Percentiles rank a stretch among this genome's conserved stretches.
phyloP scores from a whole-genome alignment of 2,888 invertebrate genomes.

The Arctia plantaginis region DNA sequence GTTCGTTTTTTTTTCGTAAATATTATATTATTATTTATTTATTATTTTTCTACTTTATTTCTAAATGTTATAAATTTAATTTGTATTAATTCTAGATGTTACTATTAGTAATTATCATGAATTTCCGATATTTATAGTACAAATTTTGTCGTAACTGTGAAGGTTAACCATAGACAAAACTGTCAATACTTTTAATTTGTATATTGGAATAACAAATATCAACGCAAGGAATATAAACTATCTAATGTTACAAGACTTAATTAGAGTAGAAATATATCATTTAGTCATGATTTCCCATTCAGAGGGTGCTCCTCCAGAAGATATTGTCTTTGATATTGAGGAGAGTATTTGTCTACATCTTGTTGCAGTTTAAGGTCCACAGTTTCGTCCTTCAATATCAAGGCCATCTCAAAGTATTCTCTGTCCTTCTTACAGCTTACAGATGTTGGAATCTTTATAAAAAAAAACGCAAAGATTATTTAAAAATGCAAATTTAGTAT shows the following conservation, averaged over 20 bases:
- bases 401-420: too few species aligned
- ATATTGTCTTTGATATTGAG: too few species aligned
- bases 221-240: not conserved
- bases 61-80: not conserved
- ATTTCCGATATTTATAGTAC: not conserved
- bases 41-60: too few species aligned
- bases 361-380: too few species aligned
- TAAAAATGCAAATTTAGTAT: too few species aligned
- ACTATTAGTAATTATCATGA: not conserved
- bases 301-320: too few species aligned
- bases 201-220: not conserved
- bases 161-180: not conserved
- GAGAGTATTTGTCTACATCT: too few species aligned
- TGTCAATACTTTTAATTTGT: not conserved
- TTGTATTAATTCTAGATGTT: not conserved
- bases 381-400: too few species aligned
- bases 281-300: too few species aligned
- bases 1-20: conserved; percentile 2
- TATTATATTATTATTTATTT: not conserved
- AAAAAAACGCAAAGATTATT: too few species aligned
- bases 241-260: not conserved
- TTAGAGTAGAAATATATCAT: not conserved
- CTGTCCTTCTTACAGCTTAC: too few species aligned
- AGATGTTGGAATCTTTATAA: too few species aligned
- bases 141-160: not conserved